Conservation (phyloP, 64 coral and sea anemone genomes). For the Orbicella faveolata region DNA sequence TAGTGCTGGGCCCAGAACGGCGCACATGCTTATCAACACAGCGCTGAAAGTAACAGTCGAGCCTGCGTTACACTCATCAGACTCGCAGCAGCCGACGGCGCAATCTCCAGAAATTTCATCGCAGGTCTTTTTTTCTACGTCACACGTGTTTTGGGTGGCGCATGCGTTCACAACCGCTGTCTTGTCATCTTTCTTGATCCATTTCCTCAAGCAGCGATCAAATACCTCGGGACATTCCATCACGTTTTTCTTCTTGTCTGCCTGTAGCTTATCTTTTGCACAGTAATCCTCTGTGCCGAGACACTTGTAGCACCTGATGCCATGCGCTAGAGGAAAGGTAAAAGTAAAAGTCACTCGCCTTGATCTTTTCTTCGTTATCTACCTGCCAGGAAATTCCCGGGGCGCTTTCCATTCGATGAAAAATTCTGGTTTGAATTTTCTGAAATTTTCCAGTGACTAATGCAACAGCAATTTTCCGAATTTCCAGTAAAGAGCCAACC, state of each 20-base stretch:
- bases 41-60: neutral
- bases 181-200: neutral
- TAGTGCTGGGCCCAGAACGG: neutral
- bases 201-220: neutral
- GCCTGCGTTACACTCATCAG: neutral
- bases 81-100: neutral
- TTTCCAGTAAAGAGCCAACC: too few species aligned
- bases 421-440: too few species aligned
- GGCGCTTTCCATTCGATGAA: too few species aligned
- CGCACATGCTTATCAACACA: neutral
- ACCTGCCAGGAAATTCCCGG: too few species aligned
- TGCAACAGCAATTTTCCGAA: too few species aligned
- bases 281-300: neutral
- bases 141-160: neutral
- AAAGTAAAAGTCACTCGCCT: too few species aligned
- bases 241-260: neutral
- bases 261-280: neutral
- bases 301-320: neutral
- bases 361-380: too few species aligned
- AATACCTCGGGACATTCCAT: neutral
- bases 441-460: too few species aligned
- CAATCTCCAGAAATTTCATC: neutral
- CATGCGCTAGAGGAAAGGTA: neutral
- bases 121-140: neutral
- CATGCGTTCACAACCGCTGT: neutral